These are phyloP conservation scores for Sebastiscus tertius DNA, from an alignment of 2,797 vertebrate species.

Conservation along the genomic window DNA sequence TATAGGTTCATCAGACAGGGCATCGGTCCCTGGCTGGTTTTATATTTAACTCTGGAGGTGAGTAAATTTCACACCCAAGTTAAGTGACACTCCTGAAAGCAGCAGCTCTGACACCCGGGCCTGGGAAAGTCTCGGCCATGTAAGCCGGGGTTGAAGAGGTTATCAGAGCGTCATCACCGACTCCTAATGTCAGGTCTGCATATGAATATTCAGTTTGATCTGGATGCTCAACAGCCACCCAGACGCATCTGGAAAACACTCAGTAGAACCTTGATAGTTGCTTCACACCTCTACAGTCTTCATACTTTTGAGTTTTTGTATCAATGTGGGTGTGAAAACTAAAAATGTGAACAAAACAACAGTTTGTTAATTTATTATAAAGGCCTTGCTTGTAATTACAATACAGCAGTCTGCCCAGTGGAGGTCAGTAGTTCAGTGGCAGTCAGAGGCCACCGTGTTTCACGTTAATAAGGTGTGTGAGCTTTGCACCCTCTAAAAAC, in stretches of 20 bases:
- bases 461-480: constrained; percentile 37
- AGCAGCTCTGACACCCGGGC: constrained; percentile 55
- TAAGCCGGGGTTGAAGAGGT: constrained; percentile 33
- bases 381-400: rapidly evolving
- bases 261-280: neutral
- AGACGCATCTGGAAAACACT: neutral
- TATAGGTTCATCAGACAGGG: constrained; percentile 39
- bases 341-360: neutral
- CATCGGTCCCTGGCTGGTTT: constrained; percentile 32
- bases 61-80: constrained; percentile 62
- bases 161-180: constrained; percentile 5
- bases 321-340: neutral
- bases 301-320: neutral
- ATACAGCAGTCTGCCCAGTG: neutral
- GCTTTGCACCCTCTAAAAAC: constrained; percentile 64
- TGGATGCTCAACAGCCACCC: neutral
- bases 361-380: neutral
- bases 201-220: neutral
- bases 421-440: constrained; percentile 23
- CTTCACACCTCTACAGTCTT: neutral
- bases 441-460: constrained; percentile 9
- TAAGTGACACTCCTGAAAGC: constrained; percentile 48
- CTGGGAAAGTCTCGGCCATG: constrained; percentile 61
- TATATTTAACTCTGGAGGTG: constrained; percentile 55
- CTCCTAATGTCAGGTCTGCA: neutral